Percentiles rank a stretch among this genome's conserved stretches.
phyloP scores from a whole-genome alignment of 2,888 invertebrate species.

The Drosophila algonquin region DNA sequence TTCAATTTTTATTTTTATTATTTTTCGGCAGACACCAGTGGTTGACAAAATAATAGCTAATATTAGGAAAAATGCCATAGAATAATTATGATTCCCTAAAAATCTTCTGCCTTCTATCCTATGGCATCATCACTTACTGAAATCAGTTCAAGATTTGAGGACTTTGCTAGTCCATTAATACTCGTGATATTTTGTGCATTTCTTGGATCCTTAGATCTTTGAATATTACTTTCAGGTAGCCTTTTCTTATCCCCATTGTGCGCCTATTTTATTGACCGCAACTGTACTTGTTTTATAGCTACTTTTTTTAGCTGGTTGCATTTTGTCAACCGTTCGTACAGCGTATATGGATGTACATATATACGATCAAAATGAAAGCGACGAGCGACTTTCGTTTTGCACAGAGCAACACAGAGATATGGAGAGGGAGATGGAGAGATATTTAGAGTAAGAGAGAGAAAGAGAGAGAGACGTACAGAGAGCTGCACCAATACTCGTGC shows the following conservation, averaged over 20 bases:
- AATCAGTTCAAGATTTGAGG: too few species aligned
- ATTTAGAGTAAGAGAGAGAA: too few species aligned
- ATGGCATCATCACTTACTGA: too few species aligned
- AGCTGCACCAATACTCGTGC: slow-evolving; percentile 6
- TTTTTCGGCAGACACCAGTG: slow-evolving; percentile 1
- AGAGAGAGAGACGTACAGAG: slow-evolving; percentile 16
- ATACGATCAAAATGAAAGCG: slow-evolving; percentile 32
- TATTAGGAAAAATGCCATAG: background rate
- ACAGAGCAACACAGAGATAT: slow-evolving; percentile 1
- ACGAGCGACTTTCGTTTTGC: slow-evolving; percentile 28
- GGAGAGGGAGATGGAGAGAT: background rate
- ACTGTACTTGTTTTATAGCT: background rate
- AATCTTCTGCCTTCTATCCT: too few species aligned
- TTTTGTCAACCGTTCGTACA: slow-evolving; percentile 59
- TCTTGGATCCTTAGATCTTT: background rate
- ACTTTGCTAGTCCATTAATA: too few species aligned
- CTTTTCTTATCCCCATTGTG: background rate
- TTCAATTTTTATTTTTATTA: slow-evolving; percentile 46
- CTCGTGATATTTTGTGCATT: too few species aligned
- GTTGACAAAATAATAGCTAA: background rate
- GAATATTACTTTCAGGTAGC: background rate
- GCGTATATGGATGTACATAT: background rate
- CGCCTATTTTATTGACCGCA: background rate
- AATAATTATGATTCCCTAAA: background rate
- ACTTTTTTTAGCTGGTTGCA: slow-evolving; percentile 63